Base-by-base conservation (phyloP, 2,888 invertebrate genomes). In the Caenorhabditis panamensis region DNA sequence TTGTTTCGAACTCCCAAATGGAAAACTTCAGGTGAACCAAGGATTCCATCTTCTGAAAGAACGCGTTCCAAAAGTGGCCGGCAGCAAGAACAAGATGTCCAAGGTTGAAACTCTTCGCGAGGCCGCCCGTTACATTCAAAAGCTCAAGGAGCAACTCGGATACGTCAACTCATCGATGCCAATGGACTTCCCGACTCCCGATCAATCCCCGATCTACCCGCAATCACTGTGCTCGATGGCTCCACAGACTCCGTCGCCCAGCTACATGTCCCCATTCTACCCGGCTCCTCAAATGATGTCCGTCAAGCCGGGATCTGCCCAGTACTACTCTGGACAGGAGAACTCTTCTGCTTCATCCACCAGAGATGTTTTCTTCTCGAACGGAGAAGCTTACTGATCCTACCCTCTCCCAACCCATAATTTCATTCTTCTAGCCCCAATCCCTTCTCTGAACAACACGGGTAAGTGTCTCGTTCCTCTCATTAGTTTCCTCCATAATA, bases 101-200 rank as follows among this genome's bases (percentile, higher is more conserved):
- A 84, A 84, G 77, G 84, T 84, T 8, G 83, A 85, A 51, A 85
- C 85, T 26, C 71, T 85, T 4, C 78, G 82, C n/a, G 83, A 85
- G 54, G 85, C 85, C n/a, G 80, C 78, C 41, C 67, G 73, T 9
- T 85, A 85, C 73, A 85, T 85, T 28, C 73, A 79, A 58, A 53
- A 79, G 26, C 79, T 85, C n/a, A 78, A 77, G 16, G 24, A 56
- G 13, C 53, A 82, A 16, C 76, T 85, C 11, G 81, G 77, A 28
- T 77, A 79, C 28, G 47, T 44, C n/a, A 18, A 61, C n/a, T 8
- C 37, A 2, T n/a, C n/a, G 56, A 63, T 61, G 58, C 44, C 78
- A 13, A 51, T 20, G 18, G 71, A 79, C 26, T 79, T 79, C 16
- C 78, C 71, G 24, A 79, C 78, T 26, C 78, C 78, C n/a, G 67